Conservation (phyloP, 2,113 vertebrate species). For the Laticauda colubrina region DNA sequence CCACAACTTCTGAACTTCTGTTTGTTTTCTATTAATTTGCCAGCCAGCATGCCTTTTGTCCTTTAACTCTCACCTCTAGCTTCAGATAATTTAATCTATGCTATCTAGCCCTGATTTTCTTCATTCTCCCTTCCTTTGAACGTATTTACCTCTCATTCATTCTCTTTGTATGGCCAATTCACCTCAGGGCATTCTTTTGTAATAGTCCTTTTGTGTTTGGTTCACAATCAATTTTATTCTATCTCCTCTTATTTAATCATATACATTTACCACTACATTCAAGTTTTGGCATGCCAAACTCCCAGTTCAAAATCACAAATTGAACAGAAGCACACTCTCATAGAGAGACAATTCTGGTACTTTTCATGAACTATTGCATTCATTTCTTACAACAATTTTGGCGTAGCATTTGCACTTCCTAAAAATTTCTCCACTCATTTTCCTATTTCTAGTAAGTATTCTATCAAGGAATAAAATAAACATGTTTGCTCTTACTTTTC, state of each 20-base stretch:
- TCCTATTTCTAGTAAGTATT: not conserved
- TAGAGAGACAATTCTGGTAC: not conserved
- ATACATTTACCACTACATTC: not conserved
- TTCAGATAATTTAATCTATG: not conserved
- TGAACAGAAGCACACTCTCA: not conserved
- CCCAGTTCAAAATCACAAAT: not conserved
- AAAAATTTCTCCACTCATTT: not conserved
- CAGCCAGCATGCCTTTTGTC: not conserved
- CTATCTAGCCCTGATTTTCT: not conserved
- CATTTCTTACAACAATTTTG: not conserved
- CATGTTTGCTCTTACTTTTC: not conserved
- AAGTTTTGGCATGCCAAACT: not conserved
- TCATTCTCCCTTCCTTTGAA: not conserved
- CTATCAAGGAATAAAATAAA: not conserved
- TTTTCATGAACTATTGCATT: not conserved
- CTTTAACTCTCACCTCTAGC: not conserved
- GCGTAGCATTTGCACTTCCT: not conserved
- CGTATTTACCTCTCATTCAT: not conserved
- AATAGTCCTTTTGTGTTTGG: not conserved
- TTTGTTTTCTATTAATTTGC: not conserved
- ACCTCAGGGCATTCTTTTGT: not conserved
- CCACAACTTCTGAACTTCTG: not conserved
- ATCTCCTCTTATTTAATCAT: not conserved
- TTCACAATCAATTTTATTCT: not conserved
- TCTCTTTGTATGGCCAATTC: not conserved